Conservation (phyloP, 2,797 vertebrate genomes). For the Zenarchopterus dispar region DNA sequence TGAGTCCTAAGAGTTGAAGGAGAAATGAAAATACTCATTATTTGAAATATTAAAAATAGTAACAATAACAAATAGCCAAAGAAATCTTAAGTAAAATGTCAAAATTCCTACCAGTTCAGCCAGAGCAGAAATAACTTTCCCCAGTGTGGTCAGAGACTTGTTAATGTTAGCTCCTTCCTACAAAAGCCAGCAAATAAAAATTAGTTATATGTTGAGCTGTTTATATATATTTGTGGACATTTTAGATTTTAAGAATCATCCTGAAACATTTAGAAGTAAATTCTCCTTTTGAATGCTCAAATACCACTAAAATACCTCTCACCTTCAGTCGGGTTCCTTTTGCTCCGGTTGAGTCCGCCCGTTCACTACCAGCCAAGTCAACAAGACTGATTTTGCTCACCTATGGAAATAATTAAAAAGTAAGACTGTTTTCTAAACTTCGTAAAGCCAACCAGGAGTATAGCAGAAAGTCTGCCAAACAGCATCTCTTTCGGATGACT, state of each 20-base stretch:
- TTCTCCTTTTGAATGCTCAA: neutral
- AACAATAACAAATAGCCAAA: neutral
- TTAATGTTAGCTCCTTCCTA: constrained; percentile 99
- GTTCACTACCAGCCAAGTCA: constrained; percentile 95
- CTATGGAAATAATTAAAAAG: constrained; percentile 66
- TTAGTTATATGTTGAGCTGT: constrained; percentile 2
- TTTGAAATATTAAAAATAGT: neutral
- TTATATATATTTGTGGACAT: neutral
- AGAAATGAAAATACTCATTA: constrained; percentile 26
- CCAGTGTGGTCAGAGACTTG: constrained; percentile 96
- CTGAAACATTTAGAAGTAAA: neutral
- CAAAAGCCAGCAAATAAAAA: constrained; percentile 28
- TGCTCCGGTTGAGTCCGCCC: constrained; percentile 96
- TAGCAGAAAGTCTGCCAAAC: too few species aligned
- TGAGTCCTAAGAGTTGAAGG: constrained; percentile 84
- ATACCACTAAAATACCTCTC: constrained; percentile 26
- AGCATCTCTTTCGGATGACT: too few species aligned
- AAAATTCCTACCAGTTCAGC: constrained; percentile 90
- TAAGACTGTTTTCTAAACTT: neutral
- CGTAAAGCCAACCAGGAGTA: too few species aligned
- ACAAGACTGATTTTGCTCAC: constrained; percentile 99
- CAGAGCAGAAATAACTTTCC: constrained; percentile 97
- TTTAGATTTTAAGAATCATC: neutral
- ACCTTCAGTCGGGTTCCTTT: constrained; percentile 99
- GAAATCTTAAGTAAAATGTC: neutral